These are phyloP conservation scores for Chironex yamaguchii DNA, from an alignment of 30 jellyfish, hydroid and myxozoan genomes.

Conservation along the genomic window DNA sequence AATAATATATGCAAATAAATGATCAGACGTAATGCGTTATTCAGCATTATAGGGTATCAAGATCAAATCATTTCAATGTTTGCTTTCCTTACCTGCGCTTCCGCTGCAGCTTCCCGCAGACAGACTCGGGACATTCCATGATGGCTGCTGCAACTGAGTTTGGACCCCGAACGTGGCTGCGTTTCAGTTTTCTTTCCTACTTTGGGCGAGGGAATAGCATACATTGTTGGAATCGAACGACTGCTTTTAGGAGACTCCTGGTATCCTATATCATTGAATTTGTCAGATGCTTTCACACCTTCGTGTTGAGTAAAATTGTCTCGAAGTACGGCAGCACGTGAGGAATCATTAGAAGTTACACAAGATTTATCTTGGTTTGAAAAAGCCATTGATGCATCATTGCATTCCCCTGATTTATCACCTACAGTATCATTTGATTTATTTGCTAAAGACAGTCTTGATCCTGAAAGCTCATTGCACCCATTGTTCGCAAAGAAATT, in stretches of 20 bases:
- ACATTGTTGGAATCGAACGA: background rate
- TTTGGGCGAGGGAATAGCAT: background rate
- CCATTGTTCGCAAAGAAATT: too few species aligned
- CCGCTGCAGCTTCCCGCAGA: constrained; percentile 76
- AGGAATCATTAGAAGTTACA: background rate
- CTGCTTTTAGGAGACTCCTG: background rate
- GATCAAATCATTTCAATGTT: background rate
- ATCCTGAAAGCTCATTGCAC: background rate
- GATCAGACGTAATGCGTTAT: background rate
- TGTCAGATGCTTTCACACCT: background rate
- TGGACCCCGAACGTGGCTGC: constrained; percentile 46
- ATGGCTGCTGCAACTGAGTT: constrained; percentile 70
- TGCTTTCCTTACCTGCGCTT: constrained; percentile 49
- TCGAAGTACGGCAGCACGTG: background rate
- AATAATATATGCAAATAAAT: too few species aligned
- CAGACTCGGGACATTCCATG: constrained; percentile 78
- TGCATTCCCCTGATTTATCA: background rate
- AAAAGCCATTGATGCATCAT: background rate
- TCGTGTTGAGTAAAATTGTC: background rate
- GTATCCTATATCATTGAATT: background rate
- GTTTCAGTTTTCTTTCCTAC: background rate
- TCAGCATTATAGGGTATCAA: background rate
- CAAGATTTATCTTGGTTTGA: background rate
- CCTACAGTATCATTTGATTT: background rate
- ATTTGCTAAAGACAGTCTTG: background rate